phyloP scores from a whole-genome alignment of 1,140 invertebrate species.

The Hycleus cichorii region DNA sequence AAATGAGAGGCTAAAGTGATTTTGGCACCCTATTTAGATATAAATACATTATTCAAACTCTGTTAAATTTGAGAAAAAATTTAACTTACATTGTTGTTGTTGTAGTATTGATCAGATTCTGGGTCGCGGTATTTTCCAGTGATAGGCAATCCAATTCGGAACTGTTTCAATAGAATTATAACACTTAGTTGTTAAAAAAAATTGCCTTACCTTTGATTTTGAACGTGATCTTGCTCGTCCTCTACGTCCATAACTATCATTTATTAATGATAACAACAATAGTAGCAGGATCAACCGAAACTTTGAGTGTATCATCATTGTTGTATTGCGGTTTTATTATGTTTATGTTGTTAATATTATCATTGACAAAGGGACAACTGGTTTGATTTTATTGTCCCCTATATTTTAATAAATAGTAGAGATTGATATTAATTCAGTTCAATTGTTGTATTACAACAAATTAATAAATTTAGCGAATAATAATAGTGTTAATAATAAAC shows the following conservation, averaged over 20 bases:
- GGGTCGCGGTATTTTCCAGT: constrained; percentile 80
- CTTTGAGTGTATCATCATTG: no score
- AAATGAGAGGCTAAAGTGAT: constrained; percentile 86
- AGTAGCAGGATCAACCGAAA: neutral
- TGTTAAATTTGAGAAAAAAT: no score
- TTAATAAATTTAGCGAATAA: constrained; percentile 10
- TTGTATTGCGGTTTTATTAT: no score
- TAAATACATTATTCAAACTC: constrained; percentile 8
- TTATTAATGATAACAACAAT: constrained; percentile 22
- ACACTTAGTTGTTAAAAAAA: neutral
- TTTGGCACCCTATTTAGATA: constrained; percentile 68
- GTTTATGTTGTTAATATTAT: no score
- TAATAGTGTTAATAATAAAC: no score
- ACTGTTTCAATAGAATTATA: constrained; percentile 39
- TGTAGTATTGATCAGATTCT: constrained; percentile 81
- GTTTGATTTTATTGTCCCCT: no score
- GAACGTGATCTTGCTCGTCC: constrained; percentile 58
- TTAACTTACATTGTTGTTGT: constrained; percentile 72
- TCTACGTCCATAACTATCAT: constrained; percentile 43
- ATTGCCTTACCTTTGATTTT: constrained; percentile 53
- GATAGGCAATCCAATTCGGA: constrained; percentile 75
- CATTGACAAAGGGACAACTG: no score
- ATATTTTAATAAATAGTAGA: neutral
- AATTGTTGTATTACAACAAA: constrained; percentile 17
- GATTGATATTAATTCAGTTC: constrained; percentile 26